Evolutionary conservation across 2,113 vertebrate genomes (phyloP).

Genomic region (Salvelinus namaycush): DNA sequence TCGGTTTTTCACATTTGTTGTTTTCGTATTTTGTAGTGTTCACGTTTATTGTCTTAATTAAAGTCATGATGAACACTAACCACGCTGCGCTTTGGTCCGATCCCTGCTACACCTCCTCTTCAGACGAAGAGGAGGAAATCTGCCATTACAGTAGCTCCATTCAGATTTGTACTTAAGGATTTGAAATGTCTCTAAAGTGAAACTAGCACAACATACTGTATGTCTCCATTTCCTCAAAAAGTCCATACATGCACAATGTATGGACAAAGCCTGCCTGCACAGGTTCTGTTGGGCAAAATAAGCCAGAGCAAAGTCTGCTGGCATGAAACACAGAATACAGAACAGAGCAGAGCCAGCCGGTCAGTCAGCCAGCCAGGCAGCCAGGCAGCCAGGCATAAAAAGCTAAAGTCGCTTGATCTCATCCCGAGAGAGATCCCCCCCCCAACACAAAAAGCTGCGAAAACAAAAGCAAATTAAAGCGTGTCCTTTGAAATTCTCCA

Average conservation of each 20-base stretch:
- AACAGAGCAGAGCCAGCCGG: conserved; percentile 9
- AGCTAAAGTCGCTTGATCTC: conserved; percentile 37
- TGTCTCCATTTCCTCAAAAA: background rate
- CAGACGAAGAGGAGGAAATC: too few species aligned
- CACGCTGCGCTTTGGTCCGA: too few species aligned
- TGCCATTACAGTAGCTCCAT: too few species aligned
- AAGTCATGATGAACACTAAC: too few species aligned
- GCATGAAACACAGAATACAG: conserved; percentile 7
- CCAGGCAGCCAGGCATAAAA: conserved; percentile 34
- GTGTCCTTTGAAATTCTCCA: conserved; percentile 9
- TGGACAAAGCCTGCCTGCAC: background rate
- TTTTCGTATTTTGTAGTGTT: too few species aligned
- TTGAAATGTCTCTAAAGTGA: background rate
- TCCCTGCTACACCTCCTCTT: too few species aligned
- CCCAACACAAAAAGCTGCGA: conserved; percentile 32
- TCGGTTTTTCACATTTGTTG: too few species aligned
- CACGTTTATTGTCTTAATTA: too few species aligned
- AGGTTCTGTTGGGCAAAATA: conserved; percentile 1
- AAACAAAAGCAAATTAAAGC: conserved; percentile 49
- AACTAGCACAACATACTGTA: background rate
- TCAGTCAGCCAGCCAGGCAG: conserved; percentile 16
- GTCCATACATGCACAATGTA: background rate
- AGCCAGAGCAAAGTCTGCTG: conserved; percentile 6
- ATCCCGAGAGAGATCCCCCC: conserved; percentile 32
- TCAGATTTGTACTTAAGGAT: too few species aligned